These are phyloP conservation scores for Nixonia krombeini DNA, from an alignment of 1,140 invertebrate species.

Conservation along the genomic window DNA sequence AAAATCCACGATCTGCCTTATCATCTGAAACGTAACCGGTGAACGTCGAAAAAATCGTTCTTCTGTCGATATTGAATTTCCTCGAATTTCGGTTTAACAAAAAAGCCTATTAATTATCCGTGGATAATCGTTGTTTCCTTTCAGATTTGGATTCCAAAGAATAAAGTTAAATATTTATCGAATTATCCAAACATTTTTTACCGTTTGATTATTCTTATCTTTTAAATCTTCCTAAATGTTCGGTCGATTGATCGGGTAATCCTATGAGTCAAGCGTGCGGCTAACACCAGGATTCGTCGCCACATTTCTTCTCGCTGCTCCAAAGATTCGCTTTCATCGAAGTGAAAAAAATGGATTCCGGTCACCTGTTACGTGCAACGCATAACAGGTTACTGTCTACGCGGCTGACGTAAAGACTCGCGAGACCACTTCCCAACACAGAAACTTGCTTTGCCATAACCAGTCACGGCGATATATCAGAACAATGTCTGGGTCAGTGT, in stretches of 20 bases:
- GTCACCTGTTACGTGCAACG: slow-evolving; percentile 26
- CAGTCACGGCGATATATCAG: slow-evolving; percentile 13
- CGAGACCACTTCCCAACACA: slow-evolving; percentile 17
- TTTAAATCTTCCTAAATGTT: too few species aligned
- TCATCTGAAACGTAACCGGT: too few species aligned
- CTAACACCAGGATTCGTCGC: slow-evolving; percentile 4
- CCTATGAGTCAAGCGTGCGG: background rate
- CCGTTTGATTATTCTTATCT: too few species aligned
- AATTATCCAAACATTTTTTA: too few species aligned
- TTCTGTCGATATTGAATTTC: too few species aligned
- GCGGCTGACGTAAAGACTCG: slow-evolving; percentile 14
- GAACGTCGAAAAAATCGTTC: too few species aligned
- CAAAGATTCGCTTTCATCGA: slow-evolving; percentile 35
- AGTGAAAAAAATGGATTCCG: slow-evolving; percentile 22
- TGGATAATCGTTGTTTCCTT: too few species aligned
- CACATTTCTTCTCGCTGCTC: slow-evolving; percentile 10
- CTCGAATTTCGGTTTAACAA: too few species aligned
- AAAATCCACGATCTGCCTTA: background rate
- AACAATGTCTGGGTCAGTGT: slow-evolving; percentile 26
- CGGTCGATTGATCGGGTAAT: too few species aligned
- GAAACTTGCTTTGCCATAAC: slow-evolving; percentile 37
- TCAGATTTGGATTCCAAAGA: too few species aligned
- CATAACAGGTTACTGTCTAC: slow-evolving; percentile 26
- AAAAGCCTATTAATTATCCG: too few species aligned
- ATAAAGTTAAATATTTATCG: too few species aligned